Percentiles rank a stretch among this genome's conserved stretches.
Conservation (phyloP, 1,140 invertebrate genomes). For the Gyrodactylus salaris region DNA sequence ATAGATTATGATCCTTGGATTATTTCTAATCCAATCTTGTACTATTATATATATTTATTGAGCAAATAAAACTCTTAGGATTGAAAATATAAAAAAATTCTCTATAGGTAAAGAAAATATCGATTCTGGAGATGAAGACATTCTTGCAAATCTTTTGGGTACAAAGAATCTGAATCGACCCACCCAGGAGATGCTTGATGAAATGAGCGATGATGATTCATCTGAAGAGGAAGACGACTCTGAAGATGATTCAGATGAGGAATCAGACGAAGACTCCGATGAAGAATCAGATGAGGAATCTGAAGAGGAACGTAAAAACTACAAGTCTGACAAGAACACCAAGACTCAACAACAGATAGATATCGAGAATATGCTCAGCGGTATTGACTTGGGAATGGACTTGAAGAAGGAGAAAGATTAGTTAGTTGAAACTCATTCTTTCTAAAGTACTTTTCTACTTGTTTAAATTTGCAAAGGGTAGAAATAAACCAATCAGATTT, state of each 20-base stretch:
- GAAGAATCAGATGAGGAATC: not conserved
- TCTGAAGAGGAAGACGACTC: not conserved
- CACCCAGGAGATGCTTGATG: not conserved
- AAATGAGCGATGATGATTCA: not conserved
- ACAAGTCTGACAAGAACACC: not conserved
- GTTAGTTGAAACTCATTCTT: not conserved
- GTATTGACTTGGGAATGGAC: not conserved
- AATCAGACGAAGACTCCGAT: constrained; percentile 24
- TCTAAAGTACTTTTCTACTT: no score
- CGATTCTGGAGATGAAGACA: not conserved
- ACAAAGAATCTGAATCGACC: not conserved
- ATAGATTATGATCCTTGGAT: no score
- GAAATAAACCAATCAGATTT: no score
- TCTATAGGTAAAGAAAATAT: not conserved
- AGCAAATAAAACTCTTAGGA: no score
- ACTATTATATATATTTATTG: no score
- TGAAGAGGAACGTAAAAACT: constrained; percentile 1
- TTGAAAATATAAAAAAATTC: no score
- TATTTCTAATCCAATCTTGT: no score
- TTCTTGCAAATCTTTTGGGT: not conserved
- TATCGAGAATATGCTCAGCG: not conserved
- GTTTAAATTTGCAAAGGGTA: no score
- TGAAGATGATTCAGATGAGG: constrained; percentile 12
- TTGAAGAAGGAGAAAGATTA: not conserved
- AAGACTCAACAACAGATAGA: not conserved